A percentile compares a stretch with the other conserved stretches of the same genome.
phyloP scores from a whole-genome alignment of 2,113 vertebrate genomes.

The Mobula hypostoma region DNA sequence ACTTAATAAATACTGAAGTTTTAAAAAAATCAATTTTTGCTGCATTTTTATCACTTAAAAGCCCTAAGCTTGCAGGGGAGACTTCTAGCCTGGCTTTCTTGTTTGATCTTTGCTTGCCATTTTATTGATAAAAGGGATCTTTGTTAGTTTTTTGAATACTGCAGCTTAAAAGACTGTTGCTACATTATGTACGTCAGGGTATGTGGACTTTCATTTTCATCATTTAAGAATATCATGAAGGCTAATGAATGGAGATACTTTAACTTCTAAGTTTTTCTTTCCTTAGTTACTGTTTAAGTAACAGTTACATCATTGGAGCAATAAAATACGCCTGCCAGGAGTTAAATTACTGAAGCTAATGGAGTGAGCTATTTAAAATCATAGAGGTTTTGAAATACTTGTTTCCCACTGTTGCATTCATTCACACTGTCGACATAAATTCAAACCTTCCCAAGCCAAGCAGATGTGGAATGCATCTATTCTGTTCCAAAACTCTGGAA shows the following conservation, averaged over 20 bases:
- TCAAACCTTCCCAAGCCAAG: slow-evolving; percentile 68
- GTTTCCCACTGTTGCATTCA: slow-evolving; percentile 52
- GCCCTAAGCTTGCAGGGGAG: background rate
- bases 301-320: slow-evolving; percentile 27
- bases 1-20: too few relatives aligned
- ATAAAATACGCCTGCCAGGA: slow-evolving; percentile 26
- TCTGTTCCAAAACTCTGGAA: slow-evolving; percentile 73
- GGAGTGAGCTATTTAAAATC: slow-evolving; percentile 40
- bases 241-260: background rate
- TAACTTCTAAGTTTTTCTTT: background rate
- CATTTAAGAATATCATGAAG: slow-evolving; percentile 5
- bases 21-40: too few relatives aligned
- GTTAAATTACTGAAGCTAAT: slow-evolving; percentile 36
- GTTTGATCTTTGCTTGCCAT: background rate
- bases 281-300: slow-evolving; percentile 30
- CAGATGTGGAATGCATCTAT: slow-evolving; percentile 72
- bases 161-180: background rate
- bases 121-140: slow-evolving; percentile 10
- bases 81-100: background rate
- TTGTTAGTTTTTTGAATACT: slow-evolving; percentile 21
- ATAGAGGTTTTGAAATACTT: slow-evolving; percentile 50
- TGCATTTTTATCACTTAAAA: background rate
- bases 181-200: background rate
- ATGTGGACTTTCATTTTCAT: background rate
- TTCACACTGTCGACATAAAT: slow-evolving; percentile 47